These are phyloP conservation scores for Forbesichthys papilliferus DNA, from an alignment of 2,113 vertebrate species.

Conservation along the genomic window DNA sequence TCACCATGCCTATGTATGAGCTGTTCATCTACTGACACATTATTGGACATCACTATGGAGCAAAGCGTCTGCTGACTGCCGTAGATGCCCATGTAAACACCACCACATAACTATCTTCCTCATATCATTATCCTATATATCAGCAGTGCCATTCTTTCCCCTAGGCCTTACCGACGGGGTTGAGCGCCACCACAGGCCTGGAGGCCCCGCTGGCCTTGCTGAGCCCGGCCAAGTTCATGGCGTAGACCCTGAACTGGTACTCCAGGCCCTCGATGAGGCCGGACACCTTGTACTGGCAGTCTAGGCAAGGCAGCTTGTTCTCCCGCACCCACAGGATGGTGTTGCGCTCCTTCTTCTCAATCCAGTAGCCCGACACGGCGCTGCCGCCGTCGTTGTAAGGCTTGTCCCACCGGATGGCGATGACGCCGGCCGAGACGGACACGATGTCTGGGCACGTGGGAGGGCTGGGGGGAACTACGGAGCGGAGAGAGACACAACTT, in stretches of 20 bases:
- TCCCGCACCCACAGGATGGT: conserved; percentile 98
- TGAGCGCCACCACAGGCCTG: conserved; percentile 89
- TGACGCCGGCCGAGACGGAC: conserved; percentile 84
- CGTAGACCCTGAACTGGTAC: conserved; percentile 96
- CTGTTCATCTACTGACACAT: no score
- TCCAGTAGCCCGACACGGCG: conserved; percentile 93
- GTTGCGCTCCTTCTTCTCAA: conserved; percentile 98
- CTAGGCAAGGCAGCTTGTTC: conserved; percentile 93
- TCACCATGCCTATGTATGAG: no score
- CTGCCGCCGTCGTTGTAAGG: conserved; percentile 97
- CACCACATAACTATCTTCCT: no score
- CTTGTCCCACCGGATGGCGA: conserved; percentile 93
- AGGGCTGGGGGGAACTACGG: conserved; percentile 90
- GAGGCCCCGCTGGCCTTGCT: conserved; percentile 98
- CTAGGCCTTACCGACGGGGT: conserved; percentile 89
- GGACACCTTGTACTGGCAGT: conserved; percentile 90
- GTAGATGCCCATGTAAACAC: no score
- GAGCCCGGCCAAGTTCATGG: conserved; percentile 93
- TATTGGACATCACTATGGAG: no score
- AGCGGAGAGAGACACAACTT: background rate
- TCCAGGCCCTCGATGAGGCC: conserved; percentile 93
- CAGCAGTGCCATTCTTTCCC: no score
- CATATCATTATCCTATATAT: no score
- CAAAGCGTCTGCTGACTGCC: no score
- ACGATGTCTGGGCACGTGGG: conserved; percentile 92